Conservation (phyloP, 2,797 vertebrate species). For the Lacerta agilis region DNA sequence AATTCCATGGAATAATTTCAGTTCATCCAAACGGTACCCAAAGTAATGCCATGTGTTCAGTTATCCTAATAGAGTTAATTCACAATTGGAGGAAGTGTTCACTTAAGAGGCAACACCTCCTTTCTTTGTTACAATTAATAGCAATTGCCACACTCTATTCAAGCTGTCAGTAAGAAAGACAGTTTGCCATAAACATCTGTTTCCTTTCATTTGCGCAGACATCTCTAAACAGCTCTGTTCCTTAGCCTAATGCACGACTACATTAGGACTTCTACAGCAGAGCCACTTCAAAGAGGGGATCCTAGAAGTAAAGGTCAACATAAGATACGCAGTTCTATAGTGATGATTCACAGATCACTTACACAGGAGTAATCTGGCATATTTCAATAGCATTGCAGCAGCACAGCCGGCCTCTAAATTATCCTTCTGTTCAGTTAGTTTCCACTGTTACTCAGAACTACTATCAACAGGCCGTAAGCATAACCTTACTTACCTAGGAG, state of each 20-base stretch:
- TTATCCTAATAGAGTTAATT: slow-evolving; percentile 52
- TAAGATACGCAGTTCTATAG: slow-evolving; percentile 56
- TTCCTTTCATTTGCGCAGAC: slow-evolving; percentile 61
- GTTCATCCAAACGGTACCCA: slow-evolving; percentile 41
- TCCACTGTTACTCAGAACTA: background rate
- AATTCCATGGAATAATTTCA: slow-evolving; percentile 37
- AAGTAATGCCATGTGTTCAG: slow-evolving; percentile 32
- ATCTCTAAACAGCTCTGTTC: slow-evolving; percentile 61
- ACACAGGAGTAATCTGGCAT: background rate
- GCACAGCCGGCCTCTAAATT: background rate
- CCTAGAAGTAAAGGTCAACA: slow-evolving; percentile 53
- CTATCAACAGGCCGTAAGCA: background rate
- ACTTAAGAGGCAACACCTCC: slow-evolving; percentile 18
- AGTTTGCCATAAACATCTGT: slow-evolving; percentile 62
- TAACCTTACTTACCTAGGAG: too few relatives aligned
- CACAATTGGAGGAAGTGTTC: slow-evolving; percentile 40
- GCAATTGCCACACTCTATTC: slow-evolving; percentile 42
- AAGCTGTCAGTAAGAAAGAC: slow-evolving; percentile 59
- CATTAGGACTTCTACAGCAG: slow-evolving; percentile 40
- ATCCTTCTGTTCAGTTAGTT: background rate
- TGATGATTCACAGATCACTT: background rate
- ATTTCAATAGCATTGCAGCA: background rate
- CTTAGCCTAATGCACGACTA: slow-evolving; percentile 55
- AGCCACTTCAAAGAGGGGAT: slow-evolving; percentile 45
- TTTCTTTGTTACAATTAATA: slow-evolving; percentile 44